Conservation (phyloP, 2,888 invertebrate species). For the Amphimallon solstitiale region DNA sequence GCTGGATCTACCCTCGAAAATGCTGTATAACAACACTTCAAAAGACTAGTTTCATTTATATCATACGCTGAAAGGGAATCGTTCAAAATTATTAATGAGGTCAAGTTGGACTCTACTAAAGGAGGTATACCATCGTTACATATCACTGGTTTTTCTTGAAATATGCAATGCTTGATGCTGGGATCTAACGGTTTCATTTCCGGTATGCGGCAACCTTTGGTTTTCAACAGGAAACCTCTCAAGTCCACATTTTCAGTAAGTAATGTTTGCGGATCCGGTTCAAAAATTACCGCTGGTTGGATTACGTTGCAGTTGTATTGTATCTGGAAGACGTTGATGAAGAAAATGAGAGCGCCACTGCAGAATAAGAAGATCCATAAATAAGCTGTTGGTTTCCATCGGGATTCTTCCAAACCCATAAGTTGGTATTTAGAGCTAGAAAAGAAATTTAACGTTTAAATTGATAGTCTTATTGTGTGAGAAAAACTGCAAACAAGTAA, state of each 20-base stretch:
- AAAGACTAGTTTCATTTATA: slow-evolving; percentile 61
- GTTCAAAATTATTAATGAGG: slow-evolving; percentile 68
- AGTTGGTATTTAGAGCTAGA: slow-evolving; percentile 27
- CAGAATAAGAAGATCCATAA: slow-evolving; percentile 51
- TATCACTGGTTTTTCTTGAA: slow-evolving; percentile 63
- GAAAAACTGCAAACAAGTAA: background rate
- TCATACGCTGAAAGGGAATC: slow-evolving; percentile 65
- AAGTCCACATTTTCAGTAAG: slow-evolving; percentile 12
- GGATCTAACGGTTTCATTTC: slow-evolving; percentile 71
- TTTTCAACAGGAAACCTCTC: slow-evolving; percentile 62
- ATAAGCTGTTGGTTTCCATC: slow-evolving; percentile 50
- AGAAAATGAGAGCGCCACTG: slow-evolving; percentile 51
- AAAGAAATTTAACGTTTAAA: background rate
- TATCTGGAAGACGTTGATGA: slow-evolving; percentile 55
- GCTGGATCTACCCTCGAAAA: slow-evolving; percentile 68
- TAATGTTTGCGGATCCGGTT: background rate
- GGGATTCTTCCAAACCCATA: slow-evolving; percentile 45
- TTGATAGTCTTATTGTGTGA: too few relatives aligned
- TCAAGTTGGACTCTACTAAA: slow-evolving; percentile 69
- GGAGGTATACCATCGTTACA: slow-evolving; percentile 67
- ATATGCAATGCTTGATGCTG: slow-evolving; percentile 66
- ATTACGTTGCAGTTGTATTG: slow-evolving; percentile 43
- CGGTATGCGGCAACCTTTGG: slow-evolving; percentile 75
- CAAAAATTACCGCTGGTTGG: slow-evolving; percentile 13
- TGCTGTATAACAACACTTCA: slow-evolving; percentile 72